phyloP scores from a whole-genome alignment of 2,113 vertebrate genomes.

The Tinamus guttatus region DNA sequence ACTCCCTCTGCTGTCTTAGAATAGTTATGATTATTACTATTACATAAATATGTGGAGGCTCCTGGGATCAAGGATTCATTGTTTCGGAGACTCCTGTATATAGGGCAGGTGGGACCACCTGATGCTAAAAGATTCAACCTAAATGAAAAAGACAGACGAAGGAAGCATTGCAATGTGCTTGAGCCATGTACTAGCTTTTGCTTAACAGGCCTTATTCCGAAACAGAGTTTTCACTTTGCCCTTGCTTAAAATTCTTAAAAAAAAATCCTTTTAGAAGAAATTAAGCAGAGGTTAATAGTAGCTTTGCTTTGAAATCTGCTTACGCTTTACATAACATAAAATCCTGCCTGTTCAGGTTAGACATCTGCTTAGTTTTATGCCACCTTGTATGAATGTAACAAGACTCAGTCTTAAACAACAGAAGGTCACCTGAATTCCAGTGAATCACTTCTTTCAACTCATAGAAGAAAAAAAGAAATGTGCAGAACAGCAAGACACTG shows the following conservation, averaged over 20 bases:
- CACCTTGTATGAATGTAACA: not conserved
- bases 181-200: not conserved
- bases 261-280: conserved; percentile 62
- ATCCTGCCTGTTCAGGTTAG: conserved; percentile 41
- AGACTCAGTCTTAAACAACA: conserved; percentile 26
- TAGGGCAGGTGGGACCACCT: not conserved
- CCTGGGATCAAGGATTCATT: not conserved
- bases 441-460: conserved; percentile 13
- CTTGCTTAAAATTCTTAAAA: conserved; percentile 26
- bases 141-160: not conserved
- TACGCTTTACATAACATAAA: conserved; percentile 63
- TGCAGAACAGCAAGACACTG: not conserved
- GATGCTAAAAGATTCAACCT: not conserved
- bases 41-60: not conserved
- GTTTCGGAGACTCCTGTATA: not conserved
- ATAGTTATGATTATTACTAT: not conserved
- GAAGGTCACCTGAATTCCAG: not conserved
- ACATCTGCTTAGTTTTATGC: conserved; percentile 32
- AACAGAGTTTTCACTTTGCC: conserved; percentile 3
- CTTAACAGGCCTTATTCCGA: conserved; percentile 3
- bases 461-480: not conserved
- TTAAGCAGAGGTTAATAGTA: conserved; percentile 58
- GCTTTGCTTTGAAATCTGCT: conserved; percentile 68
- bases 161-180: not conserved
- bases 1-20: not conserved